Evolutionary conservation across 2,888 invertebrate genomes (phyloP).

Genomic region (Cantharis rustica): DNA sequence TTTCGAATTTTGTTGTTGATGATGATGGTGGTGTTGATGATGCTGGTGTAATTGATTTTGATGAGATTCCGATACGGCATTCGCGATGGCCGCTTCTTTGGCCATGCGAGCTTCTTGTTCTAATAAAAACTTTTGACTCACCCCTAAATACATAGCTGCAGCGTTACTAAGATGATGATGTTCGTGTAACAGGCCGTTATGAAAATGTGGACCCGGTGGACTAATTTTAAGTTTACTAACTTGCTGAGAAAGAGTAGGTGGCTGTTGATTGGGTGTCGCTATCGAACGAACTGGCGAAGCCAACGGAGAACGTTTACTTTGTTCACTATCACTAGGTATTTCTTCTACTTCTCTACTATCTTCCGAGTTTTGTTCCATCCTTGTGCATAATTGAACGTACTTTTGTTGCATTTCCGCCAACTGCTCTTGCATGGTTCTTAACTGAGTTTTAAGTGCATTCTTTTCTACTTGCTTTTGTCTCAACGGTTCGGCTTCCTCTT

Average conservation of each 20-base stretch:
- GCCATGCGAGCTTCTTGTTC: conserved; percentile 80
- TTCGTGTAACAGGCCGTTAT: conserved; percentile 53
- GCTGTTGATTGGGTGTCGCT: conserved; percentile 55
- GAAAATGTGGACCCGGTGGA: conserved; percentile 56
- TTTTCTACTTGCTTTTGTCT: conserved; percentile 86
- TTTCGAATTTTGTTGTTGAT: conserved; percentile 52
- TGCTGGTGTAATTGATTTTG: conserved; percentile 42
- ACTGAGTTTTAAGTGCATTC: conserved; percentile 82
- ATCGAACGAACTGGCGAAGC: conserved; percentile 62
- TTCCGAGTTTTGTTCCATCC: conserved; percentile 80
- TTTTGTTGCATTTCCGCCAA: conserved; percentile 90
- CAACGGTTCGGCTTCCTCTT: conserved; percentile 75
- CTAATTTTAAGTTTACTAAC: conserved; percentile 55
- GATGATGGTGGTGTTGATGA: conserved; percentile 15
- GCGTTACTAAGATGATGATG: conserved; percentile 58
- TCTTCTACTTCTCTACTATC: conserved; percentile 78
- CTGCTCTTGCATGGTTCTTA: conserved; percentile 87
- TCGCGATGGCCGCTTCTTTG: conserved; percentile 63
- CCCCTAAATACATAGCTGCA: conserved; percentile 74
- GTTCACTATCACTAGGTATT: conserved; percentile 72
- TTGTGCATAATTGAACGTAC: conserved; percentile 83
- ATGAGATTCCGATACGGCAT: conserved; percentile 53
- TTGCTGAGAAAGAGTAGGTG: conserved; percentile 61
- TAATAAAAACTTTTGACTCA: conserved; percentile 77
- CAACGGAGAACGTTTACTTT: conserved; percentile 59